Conservation (phyloP, 2,113 vertebrate genomes). For the Suricata suricatta region DNA sequence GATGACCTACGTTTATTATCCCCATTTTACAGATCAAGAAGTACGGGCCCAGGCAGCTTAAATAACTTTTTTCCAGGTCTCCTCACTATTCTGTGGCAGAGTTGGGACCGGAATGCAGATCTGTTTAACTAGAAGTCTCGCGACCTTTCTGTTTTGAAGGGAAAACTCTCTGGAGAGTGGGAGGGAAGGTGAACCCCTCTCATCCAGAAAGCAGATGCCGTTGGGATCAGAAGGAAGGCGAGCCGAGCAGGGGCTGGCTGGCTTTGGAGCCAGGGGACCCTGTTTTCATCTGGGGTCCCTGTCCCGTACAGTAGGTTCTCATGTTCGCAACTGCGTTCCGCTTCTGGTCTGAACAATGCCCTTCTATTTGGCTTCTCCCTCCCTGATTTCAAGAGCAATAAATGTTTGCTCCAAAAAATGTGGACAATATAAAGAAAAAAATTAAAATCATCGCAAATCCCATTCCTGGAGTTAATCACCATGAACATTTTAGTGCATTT, state of each 20-base stretch:
- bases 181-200: not conserved
- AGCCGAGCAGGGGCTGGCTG: not conserved
- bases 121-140: not conserved
- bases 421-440: not conserved
- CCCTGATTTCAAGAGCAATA: not conserved
- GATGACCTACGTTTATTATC: accelerated
- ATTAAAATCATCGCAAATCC: not conserved
- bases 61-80: not conserved
- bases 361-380: not conserved
- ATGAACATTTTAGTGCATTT: not conserved
- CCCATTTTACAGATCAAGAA: not conserved
- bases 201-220: accelerated
- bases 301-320: not conserved
- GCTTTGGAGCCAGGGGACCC: accelerated
- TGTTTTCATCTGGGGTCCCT: not conserved
- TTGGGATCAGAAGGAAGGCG: not conserved
- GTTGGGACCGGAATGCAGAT: not conserved
- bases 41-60: not conserved
- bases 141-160: not conserved
- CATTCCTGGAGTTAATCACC: not conserved
- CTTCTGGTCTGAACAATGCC: not conserved
- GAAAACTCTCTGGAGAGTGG: not conserved
- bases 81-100: not conserved
- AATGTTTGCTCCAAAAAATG: not conserved
- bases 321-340: not conserved